phyloP scores from a whole-genome alignment of 92 coral and sea anemone genomes.

The Virgularia gustaviana region DNA sequence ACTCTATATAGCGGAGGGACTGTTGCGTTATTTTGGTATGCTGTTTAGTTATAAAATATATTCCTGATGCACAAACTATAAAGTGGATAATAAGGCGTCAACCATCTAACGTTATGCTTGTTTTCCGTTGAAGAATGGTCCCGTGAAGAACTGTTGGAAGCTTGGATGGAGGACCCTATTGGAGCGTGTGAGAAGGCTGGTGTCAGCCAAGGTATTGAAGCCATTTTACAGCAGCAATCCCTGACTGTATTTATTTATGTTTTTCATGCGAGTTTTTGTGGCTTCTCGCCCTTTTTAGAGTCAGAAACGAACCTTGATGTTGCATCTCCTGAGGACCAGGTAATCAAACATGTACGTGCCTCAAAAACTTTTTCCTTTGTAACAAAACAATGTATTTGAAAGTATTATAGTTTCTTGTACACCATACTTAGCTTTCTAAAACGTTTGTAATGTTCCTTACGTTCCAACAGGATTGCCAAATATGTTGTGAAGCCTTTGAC shows the following conservation, averaged over 20 bases:
- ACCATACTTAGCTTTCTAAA: background rate
- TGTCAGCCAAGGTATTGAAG: slow-evolving; percentile 67
- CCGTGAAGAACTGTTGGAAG: slow-evolving; percentile 79
- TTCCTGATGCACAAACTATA: background rate
- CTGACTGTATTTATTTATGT: background rate
- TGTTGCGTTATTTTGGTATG: slow-evolving; percentile 84
- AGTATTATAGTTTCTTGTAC: background rate
- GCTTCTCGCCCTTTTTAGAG: no score
- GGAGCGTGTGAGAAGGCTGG: slow-evolving; percentile 94
- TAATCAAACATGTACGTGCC: no score
- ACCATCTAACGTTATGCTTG: no score
- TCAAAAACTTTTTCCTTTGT: no score
- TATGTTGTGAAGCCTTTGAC: slow-evolving; percentile 65
- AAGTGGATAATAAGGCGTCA: background rate
- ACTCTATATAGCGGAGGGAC: slow-evolving; percentile 83
- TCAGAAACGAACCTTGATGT: no score
- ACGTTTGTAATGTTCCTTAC: background rate
- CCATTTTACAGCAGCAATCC: background rate
- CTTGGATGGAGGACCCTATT: slow-evolving; percentile 90
- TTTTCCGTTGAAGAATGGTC: slow-evolving; percentile 99
- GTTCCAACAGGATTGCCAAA: slow-evolving; percentile 64
- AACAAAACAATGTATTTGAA: no score
- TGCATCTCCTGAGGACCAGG: no score
- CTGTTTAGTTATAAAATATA: background rate
- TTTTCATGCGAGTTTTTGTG: background rate